These are phyloP conservation scores for Oxycera nigricornis DNA, from an alignment of 2,888 invertebrate species.

Conservation along the genomic window DNA sequence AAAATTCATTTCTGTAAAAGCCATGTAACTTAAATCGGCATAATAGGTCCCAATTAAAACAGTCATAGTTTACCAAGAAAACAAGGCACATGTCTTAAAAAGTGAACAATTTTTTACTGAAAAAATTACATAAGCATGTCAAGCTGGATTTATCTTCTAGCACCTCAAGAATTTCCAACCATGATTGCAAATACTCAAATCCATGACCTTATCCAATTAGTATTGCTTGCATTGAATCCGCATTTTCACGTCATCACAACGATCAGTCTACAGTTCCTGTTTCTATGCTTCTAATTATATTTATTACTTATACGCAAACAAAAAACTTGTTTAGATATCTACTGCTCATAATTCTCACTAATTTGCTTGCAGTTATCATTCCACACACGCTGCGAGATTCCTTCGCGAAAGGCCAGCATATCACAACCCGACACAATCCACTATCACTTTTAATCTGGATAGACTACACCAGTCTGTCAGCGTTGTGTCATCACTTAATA, in stretches of 20 bases:
- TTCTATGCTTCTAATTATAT: constrained; percentile 15
- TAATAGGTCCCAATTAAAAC: too few relatives aligned
- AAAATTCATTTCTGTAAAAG: too few relatives aligned
- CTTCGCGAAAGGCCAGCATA: constrained; percentile 19
- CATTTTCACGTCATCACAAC: constrained; percentile 19
- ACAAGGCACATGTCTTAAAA: too few relatives aligned
- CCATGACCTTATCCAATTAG: constrained; percentile 9
- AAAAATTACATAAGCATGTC: too few relatives aligned
- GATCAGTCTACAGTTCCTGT: not conserved
- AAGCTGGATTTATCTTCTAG: too few relatives aligned
- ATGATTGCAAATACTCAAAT: too few relatives aligned
- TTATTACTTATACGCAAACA: not conserved
- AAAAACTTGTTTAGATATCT: constrained; percentile 23
- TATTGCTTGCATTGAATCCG: constrained; percentile 11
- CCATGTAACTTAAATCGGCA: too few relatives aligned
- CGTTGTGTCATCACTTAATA: constrained; percentile 40
- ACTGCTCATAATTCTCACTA: constrained; percentile 32
- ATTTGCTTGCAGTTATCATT: constrained; percentile 40
- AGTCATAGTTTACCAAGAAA: too few relatives aligned
- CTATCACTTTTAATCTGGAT: constrained; percentile 41
- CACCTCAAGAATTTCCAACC: too few relatives aligned
- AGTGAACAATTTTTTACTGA: too few relatives aligned
- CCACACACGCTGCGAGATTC: constrained; percentile 31
- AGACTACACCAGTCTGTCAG: constrained; percentile 35
- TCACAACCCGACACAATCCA: constrained; percentile 32